These are phyloP conservation scores for Stercorarius parasiticus DNA, from an alignment of 2,113 vertebrate species.

Conservation along the genomic window DNA sequence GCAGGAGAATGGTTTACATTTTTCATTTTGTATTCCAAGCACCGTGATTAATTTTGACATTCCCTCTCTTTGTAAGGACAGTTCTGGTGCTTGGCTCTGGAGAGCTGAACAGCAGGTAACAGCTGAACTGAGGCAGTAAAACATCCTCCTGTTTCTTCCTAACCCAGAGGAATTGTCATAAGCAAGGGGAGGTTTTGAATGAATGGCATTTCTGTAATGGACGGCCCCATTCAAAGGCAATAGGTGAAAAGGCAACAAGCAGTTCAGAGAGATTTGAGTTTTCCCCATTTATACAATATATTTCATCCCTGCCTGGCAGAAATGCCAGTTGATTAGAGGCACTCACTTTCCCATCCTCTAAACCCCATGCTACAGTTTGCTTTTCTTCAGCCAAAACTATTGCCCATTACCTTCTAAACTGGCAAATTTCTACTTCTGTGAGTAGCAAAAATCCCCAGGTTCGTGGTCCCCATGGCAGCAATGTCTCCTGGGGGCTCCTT, in stretches of 20 bases:
- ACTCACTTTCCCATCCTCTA: background rate
- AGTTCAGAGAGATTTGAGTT: background rate
- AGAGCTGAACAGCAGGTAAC: background rate
- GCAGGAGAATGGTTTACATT: background rate
- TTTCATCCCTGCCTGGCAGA: background rate
- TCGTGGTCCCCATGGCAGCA: background rate
- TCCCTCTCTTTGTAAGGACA: background rate
- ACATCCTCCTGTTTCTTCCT: background rate
- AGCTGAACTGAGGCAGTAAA: background rate
- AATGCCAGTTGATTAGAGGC: background rate
- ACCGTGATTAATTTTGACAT: background rate
- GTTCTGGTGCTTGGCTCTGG: background rate
- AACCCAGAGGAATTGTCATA: background rate
- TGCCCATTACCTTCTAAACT: background rate
- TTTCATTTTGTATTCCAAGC: background rate
- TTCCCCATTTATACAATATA: background rate
- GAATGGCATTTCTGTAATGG: background rate
- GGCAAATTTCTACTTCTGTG: background rate
- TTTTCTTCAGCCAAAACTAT: background rate
- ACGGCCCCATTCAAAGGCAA: background rate
- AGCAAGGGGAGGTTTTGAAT: background rate
- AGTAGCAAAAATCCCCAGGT: background rate
- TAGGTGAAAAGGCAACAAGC: background rate
- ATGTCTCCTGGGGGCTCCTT: background rate
- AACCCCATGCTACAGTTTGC: background rate